phyloP scores from a whole-genome alignment of 2,888 invertebrate genomes.

The Acanthopleura granulata region DNA sequence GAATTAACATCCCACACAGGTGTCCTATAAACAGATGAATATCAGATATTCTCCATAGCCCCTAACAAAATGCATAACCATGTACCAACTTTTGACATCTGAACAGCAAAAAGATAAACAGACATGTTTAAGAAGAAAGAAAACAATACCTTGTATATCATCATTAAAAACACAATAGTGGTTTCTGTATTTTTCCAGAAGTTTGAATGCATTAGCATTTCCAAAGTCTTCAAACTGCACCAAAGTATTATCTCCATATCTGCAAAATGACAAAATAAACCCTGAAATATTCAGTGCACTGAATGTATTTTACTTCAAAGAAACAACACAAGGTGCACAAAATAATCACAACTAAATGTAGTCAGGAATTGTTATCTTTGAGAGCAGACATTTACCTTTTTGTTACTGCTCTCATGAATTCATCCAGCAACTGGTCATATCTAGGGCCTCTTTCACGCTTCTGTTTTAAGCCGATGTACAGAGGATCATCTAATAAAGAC shows the following conservation, averaged over 20 bases:
- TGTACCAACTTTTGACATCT: too few species aligned
- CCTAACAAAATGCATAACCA: too few species aligned
- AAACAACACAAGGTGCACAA: too few species aligned
- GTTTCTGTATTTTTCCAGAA: constrained; percentile 90
- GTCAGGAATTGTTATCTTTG: too few species aligned
- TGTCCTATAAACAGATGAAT: too few species aligned
- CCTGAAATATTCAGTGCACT: too few species aligned
- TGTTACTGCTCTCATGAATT: constrained; percentile 95
- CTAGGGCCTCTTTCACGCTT: constrained; percentile 83
- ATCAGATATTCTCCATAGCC: too few species aligned
- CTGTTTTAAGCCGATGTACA: constrained; percentile 93
- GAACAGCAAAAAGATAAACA: too few species aligned
- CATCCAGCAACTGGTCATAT: constrained; percentile 96
- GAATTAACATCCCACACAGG: too few species aligned
- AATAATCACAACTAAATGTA: too few species aligned
- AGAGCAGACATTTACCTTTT: constrained; percentile 60
- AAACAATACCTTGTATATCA: constrained; percentile 88
- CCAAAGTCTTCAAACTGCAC: constrained; percentile 98
- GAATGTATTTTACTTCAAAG: too few species aligned
- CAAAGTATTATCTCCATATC: constrained; percentile 72
- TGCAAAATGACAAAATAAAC: constrained; percentile 40
- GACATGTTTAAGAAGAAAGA: background rate
- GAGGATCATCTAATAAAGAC: constrained; percentile 88
- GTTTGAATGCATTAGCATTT: constrained; percentile 95
- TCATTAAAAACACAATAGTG: constrained; percentile 98